Evolutionary conservation across 2,888 invertebrate genomes (phyloP).

Genomic region (Galeruca laticollis): DNA sequence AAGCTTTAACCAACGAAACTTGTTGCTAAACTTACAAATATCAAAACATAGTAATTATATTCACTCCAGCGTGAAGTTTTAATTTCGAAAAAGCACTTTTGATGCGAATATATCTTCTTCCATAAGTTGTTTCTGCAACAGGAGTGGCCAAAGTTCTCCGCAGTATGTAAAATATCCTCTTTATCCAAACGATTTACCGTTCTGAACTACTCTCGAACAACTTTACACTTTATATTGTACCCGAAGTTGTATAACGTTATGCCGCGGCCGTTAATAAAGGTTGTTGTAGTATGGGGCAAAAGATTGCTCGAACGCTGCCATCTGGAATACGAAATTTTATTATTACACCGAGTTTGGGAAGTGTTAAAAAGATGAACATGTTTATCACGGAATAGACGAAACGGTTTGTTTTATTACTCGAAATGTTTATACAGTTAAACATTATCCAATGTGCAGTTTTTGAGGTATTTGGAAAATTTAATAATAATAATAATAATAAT

Average conservation of each 20-base stretch:
- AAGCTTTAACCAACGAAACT: no score
- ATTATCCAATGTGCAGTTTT: no score
- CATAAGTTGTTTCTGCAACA: constrained; percentile 18
- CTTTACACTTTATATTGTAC: constrained; percentile 30
- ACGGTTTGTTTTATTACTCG: constrained; percentile 3
- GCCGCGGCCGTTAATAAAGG: constrained; percentile 26
- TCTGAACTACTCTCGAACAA: constrained; percentile 28
- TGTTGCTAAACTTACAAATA: no score
- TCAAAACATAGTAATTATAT: no score
- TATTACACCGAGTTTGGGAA: constrained; percentile 4
- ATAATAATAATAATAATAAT: no score
- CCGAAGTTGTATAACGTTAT: constrained; percentile 24
- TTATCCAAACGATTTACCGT: constrained; percentile 36
- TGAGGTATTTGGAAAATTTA: no score
- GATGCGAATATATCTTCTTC: neutral
- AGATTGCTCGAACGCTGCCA: constrained; percentile 8
- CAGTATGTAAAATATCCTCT: constrained; percentile 34
- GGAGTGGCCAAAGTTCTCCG: constrained; percentile 28
- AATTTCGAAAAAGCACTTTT: neutral
- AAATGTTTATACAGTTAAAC: neutral
- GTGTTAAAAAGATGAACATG: neutral
- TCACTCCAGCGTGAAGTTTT: neutral
- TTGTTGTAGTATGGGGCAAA: constrained; percentile 12
- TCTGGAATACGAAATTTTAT: constrained; percentile 26
- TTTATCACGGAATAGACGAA: neutral